phyloP scores from a whole-genome alignment of 1,140 invertebrate genomes.

The Drosophila sturtevanti region DNA sequence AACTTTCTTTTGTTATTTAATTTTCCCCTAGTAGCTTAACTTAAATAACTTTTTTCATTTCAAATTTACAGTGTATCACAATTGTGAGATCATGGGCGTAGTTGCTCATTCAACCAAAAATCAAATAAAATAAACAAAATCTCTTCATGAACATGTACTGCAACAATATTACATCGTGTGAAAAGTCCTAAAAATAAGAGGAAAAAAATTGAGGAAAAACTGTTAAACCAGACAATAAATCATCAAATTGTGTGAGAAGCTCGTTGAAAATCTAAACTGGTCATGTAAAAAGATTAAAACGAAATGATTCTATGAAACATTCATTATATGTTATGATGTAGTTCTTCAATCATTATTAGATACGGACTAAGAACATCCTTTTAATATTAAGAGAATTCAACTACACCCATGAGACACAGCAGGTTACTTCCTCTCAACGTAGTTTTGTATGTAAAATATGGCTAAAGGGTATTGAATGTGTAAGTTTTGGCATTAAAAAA shows the following conservation, averaged over 20 bases:
- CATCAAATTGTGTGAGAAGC: neutral
- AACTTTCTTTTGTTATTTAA: too few species aligned
- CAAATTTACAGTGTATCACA: neutral
- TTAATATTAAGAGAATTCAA: neutral
- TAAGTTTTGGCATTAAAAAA: constrained; percentile 39
- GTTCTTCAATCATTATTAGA: neutral
- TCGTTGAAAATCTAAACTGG: neutral
- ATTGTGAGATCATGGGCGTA: neutral
- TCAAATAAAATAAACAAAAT: neutral
- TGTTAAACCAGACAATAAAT: neutral
- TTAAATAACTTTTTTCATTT: neutral
- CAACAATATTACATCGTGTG: neutral
- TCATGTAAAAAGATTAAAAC: neutral
- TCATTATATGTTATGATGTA: neutral
- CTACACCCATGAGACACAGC: neutral
- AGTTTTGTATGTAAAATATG: constrained; percentile 45
- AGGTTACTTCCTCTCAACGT: constrained; percentile 29
- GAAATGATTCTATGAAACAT: neutral
- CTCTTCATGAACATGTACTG: neutral
- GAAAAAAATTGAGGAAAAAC: too few species aligned
- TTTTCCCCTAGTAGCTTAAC: too few species aligned
- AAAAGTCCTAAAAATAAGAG: neutral
- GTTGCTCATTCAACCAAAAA: neutral
- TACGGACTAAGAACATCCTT: too few species aligned
- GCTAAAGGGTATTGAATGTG: constrained; percentile 57